Conservation (phyloP, 1,140 invertebrate genomes). For the Drosophila subpulchrella region DNA sequence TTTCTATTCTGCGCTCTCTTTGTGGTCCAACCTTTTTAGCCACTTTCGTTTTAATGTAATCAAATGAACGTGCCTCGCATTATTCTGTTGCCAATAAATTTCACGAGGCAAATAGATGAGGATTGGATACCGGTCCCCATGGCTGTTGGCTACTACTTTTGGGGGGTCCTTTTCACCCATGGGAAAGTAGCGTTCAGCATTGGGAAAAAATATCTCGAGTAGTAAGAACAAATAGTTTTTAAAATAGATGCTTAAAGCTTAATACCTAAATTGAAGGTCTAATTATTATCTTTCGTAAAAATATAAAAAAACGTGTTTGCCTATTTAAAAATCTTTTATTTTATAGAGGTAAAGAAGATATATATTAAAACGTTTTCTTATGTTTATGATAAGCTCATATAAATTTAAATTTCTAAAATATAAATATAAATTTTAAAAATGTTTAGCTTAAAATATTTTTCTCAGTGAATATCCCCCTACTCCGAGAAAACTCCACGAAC, state of each 20-base stretch:
- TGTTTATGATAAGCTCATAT: too few relatives aligned
- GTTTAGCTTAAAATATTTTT: background rate
- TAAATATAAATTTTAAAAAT: too few relatives aligned
- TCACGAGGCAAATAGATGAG: conserved; percentile 74
- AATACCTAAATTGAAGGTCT: too few relatives aligned
- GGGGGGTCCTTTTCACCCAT: conserved; percentile 13
- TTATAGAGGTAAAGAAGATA: too few relatives aligned
- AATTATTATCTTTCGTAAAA: too few relatives aligned
- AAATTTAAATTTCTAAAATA: too few relatives aligned
- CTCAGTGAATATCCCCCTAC: conserved; percentile 8
- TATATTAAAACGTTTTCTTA: too few relatives aligned
- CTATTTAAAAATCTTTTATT: too few relatives aligned
- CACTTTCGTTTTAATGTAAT: conserved; percentile 83
- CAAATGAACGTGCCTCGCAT: conserved; percentile 82
- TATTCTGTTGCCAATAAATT: conserved; percentile 79
- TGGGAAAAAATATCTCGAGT: background rate
- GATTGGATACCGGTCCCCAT: conserved; percentile 25
- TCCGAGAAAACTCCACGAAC: conserved; percentile 28
- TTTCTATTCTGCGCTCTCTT: conserved; percentile 2
- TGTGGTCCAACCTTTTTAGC: conserved; percentile 75
- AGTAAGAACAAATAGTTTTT: background rate
- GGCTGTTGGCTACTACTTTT: conserved; percentile 32
- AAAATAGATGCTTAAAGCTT: too few relatives aligned
- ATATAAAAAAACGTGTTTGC: too few relatives aligned
- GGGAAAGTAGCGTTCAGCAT: background rate